phyloP scores from a whole-genome alignment of 2,888 invertebrate species.

The Leptinotarsa juncta region DNA sequence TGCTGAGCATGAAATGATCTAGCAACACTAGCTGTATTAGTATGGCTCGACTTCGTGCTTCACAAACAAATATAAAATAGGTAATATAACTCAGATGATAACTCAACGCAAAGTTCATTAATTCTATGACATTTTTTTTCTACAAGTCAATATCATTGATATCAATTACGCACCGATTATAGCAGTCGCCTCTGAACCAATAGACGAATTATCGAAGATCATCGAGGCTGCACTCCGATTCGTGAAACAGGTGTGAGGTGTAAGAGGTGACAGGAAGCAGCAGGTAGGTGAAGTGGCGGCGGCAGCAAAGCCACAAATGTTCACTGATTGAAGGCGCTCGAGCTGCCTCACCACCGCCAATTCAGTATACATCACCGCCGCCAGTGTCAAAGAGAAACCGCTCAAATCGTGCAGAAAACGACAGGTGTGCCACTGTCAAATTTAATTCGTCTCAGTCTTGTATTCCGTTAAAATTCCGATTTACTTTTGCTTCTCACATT shows the following conservation, averaged over 20 bases:
- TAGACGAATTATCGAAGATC: not conserved
- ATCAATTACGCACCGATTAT: not conserved
- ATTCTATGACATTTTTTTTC: too few relatives aligned
- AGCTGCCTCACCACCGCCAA: conserved; percentile 20
- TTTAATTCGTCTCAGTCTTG: conserved; percentile 23
- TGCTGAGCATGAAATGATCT: too few relatives aligned
- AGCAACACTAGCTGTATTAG: too few relatives aligned
- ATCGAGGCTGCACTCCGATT: conserved; percentile 5
- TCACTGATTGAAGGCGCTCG: conserved; percentile 53
- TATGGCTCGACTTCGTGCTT: too few relatives aligned
- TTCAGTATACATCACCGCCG: conserved; percentile 29
- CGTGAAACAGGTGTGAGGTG: not conserved
- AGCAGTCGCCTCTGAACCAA: not conserved
- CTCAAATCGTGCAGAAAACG: conserved; percentile 38
- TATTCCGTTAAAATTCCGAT: not conserved
- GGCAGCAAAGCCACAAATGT: conserved; percentile 54
- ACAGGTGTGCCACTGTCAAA: conserved; percentile 35
- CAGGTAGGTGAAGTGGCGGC: conserved; percentile 40
- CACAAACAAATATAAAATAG: too few relatives aligned
- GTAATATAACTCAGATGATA: too few relatives aligned
- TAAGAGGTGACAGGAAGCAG: conserved; percentile 46
- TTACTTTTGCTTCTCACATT: too few relatives aligned
- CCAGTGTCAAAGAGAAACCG: conserved; percentile 35
- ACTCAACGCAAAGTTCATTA: too few relatives aligned
- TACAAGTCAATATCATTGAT: not conserved